Base-by-base conservation (phyloP, 2,797 vertebrate species). In the Danio kyathit region DNA sequence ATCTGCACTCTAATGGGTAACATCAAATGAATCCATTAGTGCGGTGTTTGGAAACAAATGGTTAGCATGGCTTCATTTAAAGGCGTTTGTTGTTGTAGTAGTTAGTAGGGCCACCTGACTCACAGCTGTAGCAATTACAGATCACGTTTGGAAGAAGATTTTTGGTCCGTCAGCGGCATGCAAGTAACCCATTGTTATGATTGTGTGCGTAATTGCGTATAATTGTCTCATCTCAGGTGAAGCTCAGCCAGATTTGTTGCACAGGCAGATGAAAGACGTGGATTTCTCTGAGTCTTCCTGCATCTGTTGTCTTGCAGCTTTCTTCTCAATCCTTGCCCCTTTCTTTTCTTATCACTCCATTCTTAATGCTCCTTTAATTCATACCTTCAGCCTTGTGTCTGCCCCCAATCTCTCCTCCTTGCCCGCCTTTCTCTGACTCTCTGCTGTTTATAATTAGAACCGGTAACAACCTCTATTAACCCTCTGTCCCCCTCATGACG, bases 381-480 rank as follows among this genome's bases (percentile, higher is more conserved):
- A 79, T 77, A 65, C 65, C 21, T 57, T 59, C n/a, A 43, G 48
- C 41, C 14, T 43, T 72, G n/a, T 21, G 19, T 40, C 60, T 40
- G 13, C 64, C 64, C 49, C 6, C 64, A 40, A 73, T 59, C 65
- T 51, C 40, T 56, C 57, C 43, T 75, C 60, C 65, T 66, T 69
- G 57, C 49, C 56, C 74, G 21, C n/a, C 59, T 75, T 14, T 63
- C 44, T 75, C 73, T 75, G 46, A 63, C 56, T 76, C 67, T 86
- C 84, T 80, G 73, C 52, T 17, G 74, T 85, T 89, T 87, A 86
- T 86, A 87, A 88, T 88, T 87, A 86, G 85, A 86, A 83, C 78
- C 29, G 79, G 85, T 88, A 87, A 88, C 85, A 85, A 87, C 86
- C 86, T 87, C 87, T 86, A 82, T 80, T 88, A 86, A 85, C 88